A percentile compares a stretch with the other conserved stretches of the same genome.
phyloP scores from a whole-genome alignment of 2,888 invertebrate genomes.

The Chydorus sphaericus region DNA sequence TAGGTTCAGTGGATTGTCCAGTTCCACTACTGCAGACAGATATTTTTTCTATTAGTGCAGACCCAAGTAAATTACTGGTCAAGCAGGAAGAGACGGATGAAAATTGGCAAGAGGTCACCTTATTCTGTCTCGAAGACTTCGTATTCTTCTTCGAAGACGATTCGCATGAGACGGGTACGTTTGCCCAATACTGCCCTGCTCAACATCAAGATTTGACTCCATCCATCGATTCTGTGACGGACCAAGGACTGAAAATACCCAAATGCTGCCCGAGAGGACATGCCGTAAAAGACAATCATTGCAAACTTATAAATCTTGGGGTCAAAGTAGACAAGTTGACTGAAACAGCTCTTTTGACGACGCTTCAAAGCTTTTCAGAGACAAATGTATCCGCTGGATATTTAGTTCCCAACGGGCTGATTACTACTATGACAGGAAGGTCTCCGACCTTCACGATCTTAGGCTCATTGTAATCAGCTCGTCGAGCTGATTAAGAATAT shows the following conservation, averaged over 20 bases:
- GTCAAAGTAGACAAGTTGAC: background rate
- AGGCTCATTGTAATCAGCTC: too few species aligned
- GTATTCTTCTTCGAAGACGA: background rate
- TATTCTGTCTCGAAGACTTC: slow-evolving; percentile 10
- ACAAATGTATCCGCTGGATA: background rate
- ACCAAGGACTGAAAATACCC: background rate
- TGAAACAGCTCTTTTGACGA: background rate
- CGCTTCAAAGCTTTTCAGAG: background rate
- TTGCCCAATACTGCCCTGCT: background rate
- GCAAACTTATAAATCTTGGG: background rate
- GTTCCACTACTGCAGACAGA: background rate
- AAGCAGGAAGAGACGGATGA: too few species aligned
- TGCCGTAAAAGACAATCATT: background rate
- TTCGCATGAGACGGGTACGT: background rate
- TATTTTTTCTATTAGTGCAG: too few species aligned
- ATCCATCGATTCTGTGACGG: background rate
- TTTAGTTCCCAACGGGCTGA: background rate
- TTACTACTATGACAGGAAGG: too few species aligned
- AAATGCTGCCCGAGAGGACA: slow-evolving; percentile 5
- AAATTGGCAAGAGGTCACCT: background rate
- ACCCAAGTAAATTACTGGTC: background rate
- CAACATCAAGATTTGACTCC: too few species aligned
- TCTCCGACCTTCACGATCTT: too few species aligned
- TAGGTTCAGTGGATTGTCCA: background rate
- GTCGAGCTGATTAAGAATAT: too few species aligned